Conservation (phyloP, 1,140 invertebrate genomes). For the Microplitis mediator region DNA sequence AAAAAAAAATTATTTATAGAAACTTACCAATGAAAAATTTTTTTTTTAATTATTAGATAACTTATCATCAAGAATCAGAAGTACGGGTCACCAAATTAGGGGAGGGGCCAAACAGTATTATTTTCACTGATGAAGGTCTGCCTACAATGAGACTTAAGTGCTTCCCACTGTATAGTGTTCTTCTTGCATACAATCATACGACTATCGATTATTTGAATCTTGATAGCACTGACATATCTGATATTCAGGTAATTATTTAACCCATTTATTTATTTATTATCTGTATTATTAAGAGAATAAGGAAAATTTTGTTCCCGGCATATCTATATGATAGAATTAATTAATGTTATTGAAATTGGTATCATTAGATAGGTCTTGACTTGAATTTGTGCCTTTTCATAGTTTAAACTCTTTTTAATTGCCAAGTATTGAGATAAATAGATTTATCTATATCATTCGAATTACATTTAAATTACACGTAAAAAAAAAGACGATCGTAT, state of each 20-base stretch:
- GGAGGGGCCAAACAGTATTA: slow-evolving; percentile 63
- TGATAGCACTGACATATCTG: slow-evolving; percentile 61
- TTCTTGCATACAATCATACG: slow-evolving; percentile 76
- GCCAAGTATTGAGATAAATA: too few relatives aligned
- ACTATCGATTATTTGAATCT: slow-evolving; percentile 75
- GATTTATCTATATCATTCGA: too few relatives aligned
- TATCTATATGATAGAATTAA: too few relatives aligned
- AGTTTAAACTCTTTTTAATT: too few relatives aligned
- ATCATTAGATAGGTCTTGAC: too few relatives aligned
- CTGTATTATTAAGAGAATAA: too few relatives aligned
- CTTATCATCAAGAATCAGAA: slow-evolving; percentile 69
- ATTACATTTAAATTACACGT: too few relatives aligned
- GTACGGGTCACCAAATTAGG: slow-evolving; percentile 66
- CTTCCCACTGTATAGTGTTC: slow-evolving; percentile 81
- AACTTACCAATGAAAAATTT: background rate
- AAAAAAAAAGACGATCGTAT: too few relatives aligned
- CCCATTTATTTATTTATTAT: too few relatives aligned
- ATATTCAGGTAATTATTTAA: slow-evolving; percentile 39
- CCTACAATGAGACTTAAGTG: slow-evolving; percentile 75
- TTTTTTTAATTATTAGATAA: slow-evolving; percentile 57
- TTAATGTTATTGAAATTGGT: too few relatives aligned
- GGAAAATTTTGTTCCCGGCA: too few relatives aligned
- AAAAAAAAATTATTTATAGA: background rate
- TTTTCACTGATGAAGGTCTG: slow-evolving; percentile 58
- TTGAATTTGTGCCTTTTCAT: too few relatives aligned